phyloP scores from a whole-genome alignment of 2,113 vertebrate genomes.

The Trematomus loennbergii region DNA sequence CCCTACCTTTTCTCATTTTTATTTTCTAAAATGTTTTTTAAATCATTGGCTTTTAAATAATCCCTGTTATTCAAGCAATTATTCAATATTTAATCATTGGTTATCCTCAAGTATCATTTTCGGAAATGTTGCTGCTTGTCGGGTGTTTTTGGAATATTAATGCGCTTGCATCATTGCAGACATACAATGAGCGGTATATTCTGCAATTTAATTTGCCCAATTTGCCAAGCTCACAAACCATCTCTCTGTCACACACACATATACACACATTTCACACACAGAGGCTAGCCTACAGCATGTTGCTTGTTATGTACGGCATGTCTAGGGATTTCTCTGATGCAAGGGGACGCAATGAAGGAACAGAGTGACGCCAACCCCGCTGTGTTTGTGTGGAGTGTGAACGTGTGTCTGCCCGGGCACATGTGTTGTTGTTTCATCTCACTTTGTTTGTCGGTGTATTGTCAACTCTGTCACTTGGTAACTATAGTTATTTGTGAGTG shows the following conservation, averaged over 20 bases:
- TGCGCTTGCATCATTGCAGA: conserved; percentile 18
- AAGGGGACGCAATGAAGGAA: conserved; percentile 84
- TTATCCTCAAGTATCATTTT: background rate
- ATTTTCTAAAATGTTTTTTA: conserved; percentile 16
- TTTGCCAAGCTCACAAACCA: conserved; percentile 29
- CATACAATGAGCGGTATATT: conserved; percentile 1
- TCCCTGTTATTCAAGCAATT: background rate
- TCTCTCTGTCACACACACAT: conserved; percentile 22
- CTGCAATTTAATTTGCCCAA: conserved; percentile 4
- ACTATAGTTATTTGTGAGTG: conserved; percentile 22
- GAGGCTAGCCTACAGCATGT: conserved; percentile 49
- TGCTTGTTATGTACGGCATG: conserved; percentile 71
- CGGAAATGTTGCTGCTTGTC: conserved; percentile 1
- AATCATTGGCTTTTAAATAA: background rate
- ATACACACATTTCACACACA: conserved; percentile 13
- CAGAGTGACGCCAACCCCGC: conserved; percentile 79
- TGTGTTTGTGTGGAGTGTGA: conserved; percentile 64
- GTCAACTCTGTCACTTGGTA: conserved; percentile 58
- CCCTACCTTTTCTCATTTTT: conserved; percentile 19
- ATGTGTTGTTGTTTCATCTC: conserved; percentile 11
- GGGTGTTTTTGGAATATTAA: background rate
- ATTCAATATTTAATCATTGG: background rate
- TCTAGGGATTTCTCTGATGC: conserved; percentile 85
- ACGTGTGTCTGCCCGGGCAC: conserved; percentile 32
- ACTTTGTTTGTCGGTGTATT: conserved; percentile 45